Conservation (phyloP, 1,140 invertebrate genomes). For the Drosophila athabasca region DNA sequence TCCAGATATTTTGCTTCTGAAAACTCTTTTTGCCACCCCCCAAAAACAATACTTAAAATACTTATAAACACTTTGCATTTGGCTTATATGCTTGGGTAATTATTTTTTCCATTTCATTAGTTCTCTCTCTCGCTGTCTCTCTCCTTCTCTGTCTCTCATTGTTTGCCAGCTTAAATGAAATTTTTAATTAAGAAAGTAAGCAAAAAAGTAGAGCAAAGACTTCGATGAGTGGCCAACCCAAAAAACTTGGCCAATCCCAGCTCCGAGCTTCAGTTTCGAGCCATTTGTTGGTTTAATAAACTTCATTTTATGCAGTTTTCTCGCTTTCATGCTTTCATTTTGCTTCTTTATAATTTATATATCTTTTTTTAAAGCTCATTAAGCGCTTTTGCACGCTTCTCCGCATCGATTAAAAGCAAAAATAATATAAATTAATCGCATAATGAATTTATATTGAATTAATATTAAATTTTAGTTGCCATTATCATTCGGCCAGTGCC, state of each 20-base stretch:
- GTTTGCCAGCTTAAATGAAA: conserved; percentile 43
- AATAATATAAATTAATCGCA: conserved; percentile 65
- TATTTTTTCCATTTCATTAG: conserved; percentile 57
- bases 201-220: conserved; percentile 22
- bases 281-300: conserved; percentile 49
- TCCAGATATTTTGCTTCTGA: neutral
- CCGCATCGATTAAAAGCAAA: conserved; percentile 57
- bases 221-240: conserved; percentile 42
- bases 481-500: conserved; percentile 21
- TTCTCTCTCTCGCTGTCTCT: conserved; percentile 3
- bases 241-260: conserved; percentile 31
- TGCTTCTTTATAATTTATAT: conserved; percentile 29
- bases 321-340: conserved; percentile 4
- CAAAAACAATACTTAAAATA: conserved; percentile 5
- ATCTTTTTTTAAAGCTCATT: conserved; percentile 65
- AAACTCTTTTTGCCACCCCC: neutral
- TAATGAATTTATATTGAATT: conserved; percentile 73
- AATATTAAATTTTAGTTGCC: conserved; percentile 68
- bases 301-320: conserved; percentile 41
- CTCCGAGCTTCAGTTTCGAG: conserved; percentile 4
- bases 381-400: conserved; percentile 54
- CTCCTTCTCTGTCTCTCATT: conserved; percentile 19
- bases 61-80: conserved; percentile 22
- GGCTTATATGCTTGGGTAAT: conserved; percentile 31
- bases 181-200: conserved; percentile 59